Conservation (phyloP, 2,797 vertebrate genomes). For the Rhodeus uyekii region DNA sequence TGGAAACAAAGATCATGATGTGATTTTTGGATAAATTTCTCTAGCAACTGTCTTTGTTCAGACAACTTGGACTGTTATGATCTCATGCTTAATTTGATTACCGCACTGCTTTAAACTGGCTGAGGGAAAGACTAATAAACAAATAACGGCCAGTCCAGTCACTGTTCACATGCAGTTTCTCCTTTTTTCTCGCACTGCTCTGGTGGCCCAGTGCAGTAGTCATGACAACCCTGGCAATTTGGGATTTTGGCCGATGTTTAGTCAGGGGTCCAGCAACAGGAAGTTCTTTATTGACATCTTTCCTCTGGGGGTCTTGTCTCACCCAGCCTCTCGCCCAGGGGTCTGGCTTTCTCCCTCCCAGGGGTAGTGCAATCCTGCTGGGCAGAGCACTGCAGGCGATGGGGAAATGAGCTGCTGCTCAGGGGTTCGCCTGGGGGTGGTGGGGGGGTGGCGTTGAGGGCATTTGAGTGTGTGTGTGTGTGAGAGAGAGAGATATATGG, state of each 20-base stretch:
- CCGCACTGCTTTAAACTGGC: not conserved
- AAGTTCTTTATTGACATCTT: constrained; percentile 67
- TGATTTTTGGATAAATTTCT: not conserved
- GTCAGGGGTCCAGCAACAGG: constrained; percentile 62
- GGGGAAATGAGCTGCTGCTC: constrained; percentile 9
- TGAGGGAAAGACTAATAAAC: constrained; percentile 26
- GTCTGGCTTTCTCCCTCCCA: constrained; percentile 31
- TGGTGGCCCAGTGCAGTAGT: constrained; percentile 46
- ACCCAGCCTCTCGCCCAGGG: constrained; percentile 39
- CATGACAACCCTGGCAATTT: constrained; percentile 61
- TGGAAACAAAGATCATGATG: too few relatives aligned
- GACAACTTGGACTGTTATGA: constrained; percentile 12
- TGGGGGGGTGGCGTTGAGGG: constrained; percentile 5
- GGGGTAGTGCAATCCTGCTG: constrained; percentile 30
- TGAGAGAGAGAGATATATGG: constrained; percentile 21
- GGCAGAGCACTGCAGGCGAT: constrained; percentile 3
- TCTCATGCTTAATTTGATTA: constrained; percentile 19
- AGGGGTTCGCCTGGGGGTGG: not conserved
- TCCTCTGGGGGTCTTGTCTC: constrained; percentile 51
- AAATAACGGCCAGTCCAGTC: constrained; percentile 21
- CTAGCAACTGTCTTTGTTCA: not conserved
- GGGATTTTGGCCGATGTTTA: constrained; percentile 56
- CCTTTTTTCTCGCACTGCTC: not conserved
- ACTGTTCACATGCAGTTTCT: constrained; percentile 56
- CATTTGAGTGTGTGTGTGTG: constrained; percentile 1